These are phyloP conservation scores for Himalopsyche japonica DNA, from an alignment of 2,888 invertebrate species.

Conservation along the genomic window DNA sequence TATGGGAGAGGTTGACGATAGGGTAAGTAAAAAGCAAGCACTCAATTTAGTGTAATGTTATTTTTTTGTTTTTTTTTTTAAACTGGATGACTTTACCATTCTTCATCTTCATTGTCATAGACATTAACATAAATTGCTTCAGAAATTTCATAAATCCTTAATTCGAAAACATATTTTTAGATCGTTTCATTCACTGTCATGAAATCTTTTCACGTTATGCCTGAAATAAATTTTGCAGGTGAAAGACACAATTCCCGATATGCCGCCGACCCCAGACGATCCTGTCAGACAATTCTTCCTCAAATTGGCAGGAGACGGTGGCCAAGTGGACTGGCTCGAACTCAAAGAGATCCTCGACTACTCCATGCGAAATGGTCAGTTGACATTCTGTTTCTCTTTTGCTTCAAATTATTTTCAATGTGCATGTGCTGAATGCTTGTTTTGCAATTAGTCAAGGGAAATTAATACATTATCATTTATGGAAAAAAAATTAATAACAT, in stretches of 20 bases:
- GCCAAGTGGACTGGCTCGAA: slow-evolving; percentile 93
- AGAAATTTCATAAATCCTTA: too few relatives aligned
- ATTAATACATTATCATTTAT: too few relatives aligned
- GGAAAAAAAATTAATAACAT: too few relatives aligned
- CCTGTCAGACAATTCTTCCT: slow-evolving; percentile 80
- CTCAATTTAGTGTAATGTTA: too few relatives aligned
- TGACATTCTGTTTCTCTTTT: not conserved
- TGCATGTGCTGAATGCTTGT: not conserved
- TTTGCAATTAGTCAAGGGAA: not conserved
- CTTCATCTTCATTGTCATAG: too few relatives aligned
- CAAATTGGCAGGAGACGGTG: slow-evolving; percentile 84
- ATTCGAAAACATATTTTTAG: too few relatives aligned
- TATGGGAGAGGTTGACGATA: slow-evolving; percentile 77
- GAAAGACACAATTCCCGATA: slow-evolving; percentile 53
- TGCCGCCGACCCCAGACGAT: slow-evolving; percentile 53
- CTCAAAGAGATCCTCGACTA: slow-evolving; percentile 89
- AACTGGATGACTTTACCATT: not conserved
- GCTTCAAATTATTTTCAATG: not conserved
- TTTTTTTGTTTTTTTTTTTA: too few relatives aligned
- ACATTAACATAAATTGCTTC: too few relatives aligned
- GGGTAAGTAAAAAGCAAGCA: slow-evolving; percentile 61
- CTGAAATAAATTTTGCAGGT: slow-evolving; percentile 46
- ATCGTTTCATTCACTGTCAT: too few relatives aligned
- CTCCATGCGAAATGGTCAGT: slow-evolving; percentile 82
- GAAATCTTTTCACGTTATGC: too few relatives aligned